These are phyloP conservation scores for Drosophila ohnishii DNA, from an alignment of 1,140 invertebrate genomes.

Conservation along the genomic window DNA sequence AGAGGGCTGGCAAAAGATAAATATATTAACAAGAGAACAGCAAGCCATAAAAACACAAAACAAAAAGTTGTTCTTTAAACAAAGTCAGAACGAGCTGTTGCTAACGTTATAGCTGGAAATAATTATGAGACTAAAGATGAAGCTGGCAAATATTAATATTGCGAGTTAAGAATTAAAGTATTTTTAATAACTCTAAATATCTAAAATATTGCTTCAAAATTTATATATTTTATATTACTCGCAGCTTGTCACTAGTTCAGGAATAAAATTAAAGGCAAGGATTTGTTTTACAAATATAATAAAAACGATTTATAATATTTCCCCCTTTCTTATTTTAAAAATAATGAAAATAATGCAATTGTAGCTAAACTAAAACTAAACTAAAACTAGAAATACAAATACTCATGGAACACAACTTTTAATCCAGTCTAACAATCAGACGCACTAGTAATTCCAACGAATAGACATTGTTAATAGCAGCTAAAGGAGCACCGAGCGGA, in stretches of 20 bases:
- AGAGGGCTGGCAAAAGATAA: conserved; percentile 59
- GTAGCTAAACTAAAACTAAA: too few species aligned
- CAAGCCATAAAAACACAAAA: conserved; percentile 14
- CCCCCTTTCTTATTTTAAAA: too few species aligned
- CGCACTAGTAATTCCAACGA: conserved; percentile 30
- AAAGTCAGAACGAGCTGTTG: conserved; percentile 58
- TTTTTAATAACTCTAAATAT: too few species aligned
- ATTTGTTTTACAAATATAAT: too few species aligned
- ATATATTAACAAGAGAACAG: conserved; percentile 51
- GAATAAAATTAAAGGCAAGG: too few species aligned
- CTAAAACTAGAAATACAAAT: neutral
- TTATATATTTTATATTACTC: too few species aligned
- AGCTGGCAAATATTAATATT: neutral
- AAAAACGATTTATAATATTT: too few species aligned
- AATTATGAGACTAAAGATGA: neutral
- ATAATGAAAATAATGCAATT: too few species aligned
- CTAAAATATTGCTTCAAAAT: too few species aligned
- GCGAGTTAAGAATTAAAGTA: neutral
- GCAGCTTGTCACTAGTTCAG: too few species aligned
- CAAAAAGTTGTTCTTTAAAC: conserved; percentile 36
- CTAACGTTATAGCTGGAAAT: neutral
- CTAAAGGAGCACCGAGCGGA: conserved; percentile 16
- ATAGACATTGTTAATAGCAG: conserved; percentile 56
- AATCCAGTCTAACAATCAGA: conserved; percentile 28
- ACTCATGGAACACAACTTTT: conserved; percentile 23